Conservation (phyloP, 2,888 invertebrate genomes). For the Cheiracanthium punctorium region DNA sequence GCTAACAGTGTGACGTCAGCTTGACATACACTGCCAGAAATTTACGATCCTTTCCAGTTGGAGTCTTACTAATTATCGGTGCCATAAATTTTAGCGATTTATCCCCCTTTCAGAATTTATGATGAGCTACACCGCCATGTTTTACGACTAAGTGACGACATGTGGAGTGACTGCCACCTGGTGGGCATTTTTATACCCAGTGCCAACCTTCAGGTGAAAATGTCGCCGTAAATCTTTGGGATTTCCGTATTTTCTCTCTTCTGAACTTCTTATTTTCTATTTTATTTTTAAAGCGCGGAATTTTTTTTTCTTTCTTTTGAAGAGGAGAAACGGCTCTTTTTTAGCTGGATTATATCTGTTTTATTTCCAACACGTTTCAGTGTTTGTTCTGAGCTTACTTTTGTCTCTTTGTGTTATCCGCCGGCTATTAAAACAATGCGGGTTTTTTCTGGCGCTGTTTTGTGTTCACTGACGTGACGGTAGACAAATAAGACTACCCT, state of each 20-base stretch:
- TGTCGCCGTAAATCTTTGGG: slow-evolving; percentile 56
- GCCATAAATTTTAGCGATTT: slow-evolving; percentile 67
- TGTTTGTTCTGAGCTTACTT: slow-evolving; percentile 14
- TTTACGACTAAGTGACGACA: slow-evolving; percentile 70
- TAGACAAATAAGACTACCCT: not conserved
- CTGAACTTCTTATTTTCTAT: not conserved
- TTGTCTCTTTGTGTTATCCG: slow-evolving; percentile 18
- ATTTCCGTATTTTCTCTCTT: slow-evolving; percentile 20
- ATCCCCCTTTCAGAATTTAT: slow-evolving; percentile 62
- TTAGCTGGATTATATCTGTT: not conserved
- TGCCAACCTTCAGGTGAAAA: slow-evolving; percentile 46
- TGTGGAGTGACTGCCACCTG: slow-evolving; percentile 68
- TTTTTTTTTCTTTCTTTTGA: not conserved
- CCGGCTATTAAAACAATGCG: slow-evolving; percentile 51
- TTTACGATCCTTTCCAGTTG: slow-evolving; percentile 61
- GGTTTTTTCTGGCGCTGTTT: slow-evolving; percentile 22
- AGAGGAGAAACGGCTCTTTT: not conserved
- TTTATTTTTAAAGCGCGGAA: not conserved
- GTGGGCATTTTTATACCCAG: slow-evolving; percentile 61
- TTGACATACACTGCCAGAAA: slow-evolving; percentile 33
- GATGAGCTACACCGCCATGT: slow-evolving; percentile 65
- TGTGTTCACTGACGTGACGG: not conserved
- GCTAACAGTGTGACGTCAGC: slow-evolving; percentile 45
- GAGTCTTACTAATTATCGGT: slow-evolving; percentile 67
- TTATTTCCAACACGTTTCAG: slow-evolving; percentile 2